Conservation (phyloP, 2,888 invertebrate genomes). For the Pammene aurita region DNA sequence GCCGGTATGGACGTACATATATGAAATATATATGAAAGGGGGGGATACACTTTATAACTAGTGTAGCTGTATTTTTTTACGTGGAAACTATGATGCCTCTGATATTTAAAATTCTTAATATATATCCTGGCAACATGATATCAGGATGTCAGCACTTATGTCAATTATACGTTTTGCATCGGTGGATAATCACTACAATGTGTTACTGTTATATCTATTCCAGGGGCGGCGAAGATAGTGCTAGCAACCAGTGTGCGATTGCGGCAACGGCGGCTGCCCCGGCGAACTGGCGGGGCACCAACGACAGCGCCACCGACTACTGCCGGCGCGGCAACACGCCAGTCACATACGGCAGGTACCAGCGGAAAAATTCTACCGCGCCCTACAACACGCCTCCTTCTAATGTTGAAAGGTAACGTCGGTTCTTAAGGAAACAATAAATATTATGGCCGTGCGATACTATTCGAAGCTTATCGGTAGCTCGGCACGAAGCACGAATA, state of each 20-base stretch:
- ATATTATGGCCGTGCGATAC: constrained; percentile 14
- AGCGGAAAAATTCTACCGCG: constrained; percentile 79
- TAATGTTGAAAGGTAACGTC: constrained; percentile 73
- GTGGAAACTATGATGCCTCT: not conserved
- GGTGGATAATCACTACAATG: constrained; percentile 1
- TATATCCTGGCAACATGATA: too few species aligned
- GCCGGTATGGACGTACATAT: too few species aligned
- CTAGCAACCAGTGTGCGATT: constrained; percentile 73
- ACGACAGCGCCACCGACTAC: constrained; percentile 78
- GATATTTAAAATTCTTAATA: not conserved
- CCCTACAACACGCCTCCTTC: constrained; percentile 77
- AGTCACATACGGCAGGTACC: constrained; percentile 83
- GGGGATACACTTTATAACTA: too few species aligned
- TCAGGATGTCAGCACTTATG: too few species aligned
- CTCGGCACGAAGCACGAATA: constrained; percentile 15
- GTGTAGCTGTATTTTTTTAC: not conserved
- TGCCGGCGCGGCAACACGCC: constrained; percentile 80
- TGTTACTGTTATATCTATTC: constrained; percentile 34
- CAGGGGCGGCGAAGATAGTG: constrained; percentile 76
- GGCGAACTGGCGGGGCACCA: constrained; percentile 78
- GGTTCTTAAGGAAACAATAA: constrained; percentile 38
- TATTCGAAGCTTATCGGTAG: constrained; percentile 19
- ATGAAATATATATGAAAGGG: too few species aligned
- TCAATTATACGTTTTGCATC: not conserved
- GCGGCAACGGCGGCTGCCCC: constrained; percentile 78